phyloP scores from a whole-genome alignment of 2,888 invertebrate species.

The Drosophila stalkeri region DNA sequence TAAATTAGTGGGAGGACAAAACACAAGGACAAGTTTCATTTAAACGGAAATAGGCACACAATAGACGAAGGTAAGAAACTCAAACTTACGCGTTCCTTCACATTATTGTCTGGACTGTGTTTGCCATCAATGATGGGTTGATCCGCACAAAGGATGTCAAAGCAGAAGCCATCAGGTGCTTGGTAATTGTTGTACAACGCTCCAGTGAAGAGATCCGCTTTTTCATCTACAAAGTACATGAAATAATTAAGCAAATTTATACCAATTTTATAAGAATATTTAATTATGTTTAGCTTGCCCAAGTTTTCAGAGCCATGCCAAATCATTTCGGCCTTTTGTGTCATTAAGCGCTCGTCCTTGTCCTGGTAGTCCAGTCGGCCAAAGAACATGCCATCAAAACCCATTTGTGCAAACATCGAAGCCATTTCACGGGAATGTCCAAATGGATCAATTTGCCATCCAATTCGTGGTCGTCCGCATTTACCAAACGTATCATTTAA shows the following conservation, averaged over 20 bases:
- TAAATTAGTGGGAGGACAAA: slow-evolving; percentile 22
- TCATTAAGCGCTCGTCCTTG: slow-evolving; percentile 87
- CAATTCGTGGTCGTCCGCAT: slow-evolving; percentile 91
- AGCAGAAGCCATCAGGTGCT: slow-evolving; percentile 96
- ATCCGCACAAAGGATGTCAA: slow-evolving; percentile 93
- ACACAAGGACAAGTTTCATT: slow-evolving; percentile 21
- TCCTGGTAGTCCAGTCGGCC: slow-evolving; percentile 95
- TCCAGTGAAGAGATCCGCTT: slow-evolving; percentile 91
- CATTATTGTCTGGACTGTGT: slow-evolving; percentile 93
- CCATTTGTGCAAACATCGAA: slow-evolving; percentile 92
- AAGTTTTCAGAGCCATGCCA: slow-evolving; percentile 92
- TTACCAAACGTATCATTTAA: slow-evolving; percentile 90
- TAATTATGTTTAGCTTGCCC: slow-evolving; percentile 85
- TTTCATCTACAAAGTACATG: slow-evolving; percentile 40
- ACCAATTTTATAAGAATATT: not conserved
- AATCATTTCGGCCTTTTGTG: slow-evolving; percentile 91
- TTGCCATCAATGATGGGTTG: slow-evolving; percentile 94
- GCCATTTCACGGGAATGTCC: slow-evolving; percentile 96
- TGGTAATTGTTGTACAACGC: slow-evolving; percentile 92
- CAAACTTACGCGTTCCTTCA: slow-evolving; percentile 88
- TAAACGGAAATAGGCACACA: slow-evolving; percentile 13
- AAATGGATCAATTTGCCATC: slow-evolving; percentile 95
- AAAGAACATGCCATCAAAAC: slow-evolving; percentile 94
- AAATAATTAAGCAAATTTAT: not conserved
- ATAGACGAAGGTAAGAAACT: not conserved